These are phyloP conservation scores for Oreohelix idahoensis DNA, from an alignment of 1,140 invertebrate genomes.

Conservation along the genomic window DNA sequence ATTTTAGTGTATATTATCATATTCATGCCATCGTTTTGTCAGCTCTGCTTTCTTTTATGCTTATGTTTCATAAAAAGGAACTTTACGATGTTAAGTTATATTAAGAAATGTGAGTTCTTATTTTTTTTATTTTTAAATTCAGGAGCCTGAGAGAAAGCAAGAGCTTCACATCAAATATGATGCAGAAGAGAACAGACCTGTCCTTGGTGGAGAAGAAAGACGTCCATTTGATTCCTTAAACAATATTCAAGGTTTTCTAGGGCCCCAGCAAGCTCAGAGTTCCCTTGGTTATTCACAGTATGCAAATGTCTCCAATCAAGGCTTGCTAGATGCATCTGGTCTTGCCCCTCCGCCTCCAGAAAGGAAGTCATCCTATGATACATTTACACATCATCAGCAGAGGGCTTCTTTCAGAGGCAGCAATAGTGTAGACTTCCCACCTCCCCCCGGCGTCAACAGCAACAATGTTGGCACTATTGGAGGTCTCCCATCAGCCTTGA, in stretches of 20 bases:
- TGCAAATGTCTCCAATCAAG: constrained; percentile 19
- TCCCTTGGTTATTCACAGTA: constrained; percentile 12
- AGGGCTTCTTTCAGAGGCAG: constrained; percentile 14
- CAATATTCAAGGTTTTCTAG: constrained; percentile 20
- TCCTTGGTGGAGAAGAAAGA: constrained; percentile 53
- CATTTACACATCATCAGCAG: constrained; percentile 34
- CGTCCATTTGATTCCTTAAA: constrained; percentile 53
- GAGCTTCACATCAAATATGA: not conserved
- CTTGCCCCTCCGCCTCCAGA: constrained; percentile 62
- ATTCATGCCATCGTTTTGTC: too few species aligned
- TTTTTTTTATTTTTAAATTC: not conserved
- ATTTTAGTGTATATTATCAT: too few species aligned
- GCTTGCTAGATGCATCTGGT: not conserved
- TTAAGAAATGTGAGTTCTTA: too few species aligned
- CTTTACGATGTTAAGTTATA: too few species aligned
- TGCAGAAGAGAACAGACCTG: not conserved
- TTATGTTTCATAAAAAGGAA: too few species aligned
- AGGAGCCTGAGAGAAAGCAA: not conserved
- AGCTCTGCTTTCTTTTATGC: too few species aligned
- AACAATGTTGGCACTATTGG: not conserved
- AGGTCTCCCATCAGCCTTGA: constrained; percentile 23
- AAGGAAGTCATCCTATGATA: constrained; percentile 60
- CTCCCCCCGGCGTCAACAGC: not conserved
- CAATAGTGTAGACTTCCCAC: constrained; percentile 28
- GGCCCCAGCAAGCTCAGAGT: not conserved